Evolutionary conservation across 2,888 invertebrate genomes (phyloP).

Genomic region (Rhagophthalmus giganteus): DNA sequence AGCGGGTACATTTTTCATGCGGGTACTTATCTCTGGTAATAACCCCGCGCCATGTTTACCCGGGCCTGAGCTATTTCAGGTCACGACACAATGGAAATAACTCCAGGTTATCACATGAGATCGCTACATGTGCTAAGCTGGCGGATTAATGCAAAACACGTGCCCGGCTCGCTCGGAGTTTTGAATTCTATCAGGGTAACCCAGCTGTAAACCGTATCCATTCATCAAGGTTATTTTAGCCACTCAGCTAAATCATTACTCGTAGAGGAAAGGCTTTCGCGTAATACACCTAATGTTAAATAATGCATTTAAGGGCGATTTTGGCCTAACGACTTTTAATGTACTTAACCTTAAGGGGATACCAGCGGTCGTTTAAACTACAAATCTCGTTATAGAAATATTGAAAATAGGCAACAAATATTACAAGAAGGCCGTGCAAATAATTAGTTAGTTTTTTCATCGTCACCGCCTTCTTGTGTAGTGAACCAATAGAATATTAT

Average conservation of each 20-base stretch:
- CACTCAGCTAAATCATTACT: slow-evolving; percentile 15
- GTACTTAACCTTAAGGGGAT: too few species aligned
- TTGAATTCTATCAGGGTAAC: slow-evolving; percentile 30
- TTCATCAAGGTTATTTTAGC: slow-evolving; percentile 25
- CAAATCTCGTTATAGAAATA: too few species aligned
- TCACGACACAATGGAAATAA: slow-evolving; percentile 49
- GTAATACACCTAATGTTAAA: neutral
- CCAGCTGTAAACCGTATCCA: slow-evolving; percentile 26
- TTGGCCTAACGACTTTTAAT: too few species aligned
- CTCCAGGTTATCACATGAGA: slow-evolving; percentile 43
- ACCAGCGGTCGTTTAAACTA: too few species aligned
- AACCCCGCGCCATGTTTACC: slow-evolving; percentile 37
- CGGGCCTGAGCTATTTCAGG: slow-evolving; percentile 45
- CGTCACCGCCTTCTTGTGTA: too few species aligned
- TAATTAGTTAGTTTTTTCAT: too few species aligned
- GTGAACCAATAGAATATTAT: too few species aligned
- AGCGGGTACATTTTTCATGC: slow-evolving; percentile 39
- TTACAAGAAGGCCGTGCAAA: too few species aligned
- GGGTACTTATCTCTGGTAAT: slow-evolving; percentile 42
- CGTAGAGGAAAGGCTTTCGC: neutral
- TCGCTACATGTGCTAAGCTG: slow-evolving; percentile 42
- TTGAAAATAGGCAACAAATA: too few species aligned
- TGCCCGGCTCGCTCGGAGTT: slow-evolving; percentile 30
- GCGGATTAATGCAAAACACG: slow-evolving; percentile 44
- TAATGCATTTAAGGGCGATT: neutral